Conservation (phyloP, 2,113 vertebrate species). For the Ginglymostoma cirratum region DNA sequence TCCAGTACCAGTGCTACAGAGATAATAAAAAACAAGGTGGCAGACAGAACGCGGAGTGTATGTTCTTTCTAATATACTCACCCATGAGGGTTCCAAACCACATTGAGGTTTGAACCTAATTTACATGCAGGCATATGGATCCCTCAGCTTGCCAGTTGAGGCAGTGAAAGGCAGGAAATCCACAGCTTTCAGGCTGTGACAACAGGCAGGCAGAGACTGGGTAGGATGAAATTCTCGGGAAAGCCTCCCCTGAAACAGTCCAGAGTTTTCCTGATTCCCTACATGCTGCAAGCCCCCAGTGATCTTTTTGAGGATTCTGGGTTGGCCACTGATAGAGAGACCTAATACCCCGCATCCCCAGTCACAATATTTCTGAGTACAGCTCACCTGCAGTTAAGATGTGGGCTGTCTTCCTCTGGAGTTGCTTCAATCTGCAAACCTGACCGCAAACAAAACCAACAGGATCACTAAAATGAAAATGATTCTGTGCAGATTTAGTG, state of each 20-base stretch:
- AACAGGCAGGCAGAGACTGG: not conserved
- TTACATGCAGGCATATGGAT: not conserved
- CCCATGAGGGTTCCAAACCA: not conserved
- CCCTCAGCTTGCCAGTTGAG: not conserved
- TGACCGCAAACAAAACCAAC: not conserved
- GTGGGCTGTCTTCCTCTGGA: not conserved
- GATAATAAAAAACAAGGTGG: not conserved
- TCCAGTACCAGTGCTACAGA: no score
- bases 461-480: not conserved
- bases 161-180: not conserved
- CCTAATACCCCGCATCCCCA: no score
- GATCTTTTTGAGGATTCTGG: not conserved
- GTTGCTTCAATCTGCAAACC: not conserved
- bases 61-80: no score
- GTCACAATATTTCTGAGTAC: not conserved
- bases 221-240: not conserved
- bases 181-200: not conserved
- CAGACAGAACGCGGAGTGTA: not conserved
- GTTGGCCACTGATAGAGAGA: not conserved
- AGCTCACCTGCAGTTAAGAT: not conserved
- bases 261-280: not conserved
- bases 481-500: not conserved
- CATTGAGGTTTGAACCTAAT: not conserved
- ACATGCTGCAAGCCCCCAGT: not conserved
- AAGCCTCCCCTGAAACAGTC: not conserved